Conservation (phyloP, 2,888 invertebrate species). For the Agrotis puta region DNA sequence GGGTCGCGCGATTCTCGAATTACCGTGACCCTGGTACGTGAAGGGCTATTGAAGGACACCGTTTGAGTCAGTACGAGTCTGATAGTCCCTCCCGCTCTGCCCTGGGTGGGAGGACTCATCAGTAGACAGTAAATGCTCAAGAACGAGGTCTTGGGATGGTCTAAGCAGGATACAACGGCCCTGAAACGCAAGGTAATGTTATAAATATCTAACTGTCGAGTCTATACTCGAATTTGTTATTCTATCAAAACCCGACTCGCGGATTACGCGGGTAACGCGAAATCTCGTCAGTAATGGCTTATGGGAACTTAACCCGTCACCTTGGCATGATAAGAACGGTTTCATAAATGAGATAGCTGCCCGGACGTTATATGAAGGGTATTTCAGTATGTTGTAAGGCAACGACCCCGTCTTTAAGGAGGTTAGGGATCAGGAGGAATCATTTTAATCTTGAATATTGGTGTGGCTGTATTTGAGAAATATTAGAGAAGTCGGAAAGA, state of each 20-base stretch:
- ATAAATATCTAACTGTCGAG: too few relatives aligned
- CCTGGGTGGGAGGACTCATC: too few relatives aligned
- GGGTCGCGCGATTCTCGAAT: too few relatives aligned
- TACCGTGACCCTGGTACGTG: too few relatives aligned
- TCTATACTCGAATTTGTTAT: not conserved
- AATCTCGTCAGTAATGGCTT: constrained; percentile 65
- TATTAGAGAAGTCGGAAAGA: not conserved
- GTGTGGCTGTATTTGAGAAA: not conserved
- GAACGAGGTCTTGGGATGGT: too few relatives aligned
- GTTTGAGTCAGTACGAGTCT: too few relatives aligned
- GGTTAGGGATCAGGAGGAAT: not conserved
- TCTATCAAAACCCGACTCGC: constrained; percentile 28
- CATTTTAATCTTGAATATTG: constrained; percentile 19
- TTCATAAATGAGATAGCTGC: constrained; percentile 30
- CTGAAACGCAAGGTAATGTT: too few relatives aligned
- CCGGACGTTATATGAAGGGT: constrained; percentile 1
- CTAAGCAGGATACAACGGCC: too few relatives aligned
- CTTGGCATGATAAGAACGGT: constrained; percentile 41
- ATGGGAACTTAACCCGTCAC: constrained; percentile 59
- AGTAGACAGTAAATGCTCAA: too few relatives aligned
- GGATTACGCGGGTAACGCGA: constrained; percentile 57
- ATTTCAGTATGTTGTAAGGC: constrained; percentile 3
- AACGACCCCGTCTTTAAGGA: not conserved
- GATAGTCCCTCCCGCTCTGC: too few relatives aligned
- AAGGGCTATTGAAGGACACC: too few relatives aligned